Evolutionary conservation across 2,888 invertebrate species (phyloP).

Genomic region (Amblyjoppa proteus): DNA sequence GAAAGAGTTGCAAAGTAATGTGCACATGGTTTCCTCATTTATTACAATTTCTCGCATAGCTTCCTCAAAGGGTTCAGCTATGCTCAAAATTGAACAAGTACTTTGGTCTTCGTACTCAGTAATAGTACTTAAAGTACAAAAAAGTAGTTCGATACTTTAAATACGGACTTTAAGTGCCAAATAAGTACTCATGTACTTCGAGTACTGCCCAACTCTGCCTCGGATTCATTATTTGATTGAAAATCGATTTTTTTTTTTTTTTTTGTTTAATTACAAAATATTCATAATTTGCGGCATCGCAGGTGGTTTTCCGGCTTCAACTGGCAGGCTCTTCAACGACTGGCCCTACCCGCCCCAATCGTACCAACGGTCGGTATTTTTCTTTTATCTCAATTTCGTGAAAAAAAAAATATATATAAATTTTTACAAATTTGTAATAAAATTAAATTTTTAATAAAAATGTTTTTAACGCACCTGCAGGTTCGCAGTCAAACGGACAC

Average conservation of each 20-base stretch:
- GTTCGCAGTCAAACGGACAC: slow-evolving; percentile 90
- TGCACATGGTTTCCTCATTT: too few relatives aligned
- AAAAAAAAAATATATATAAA: background rate
- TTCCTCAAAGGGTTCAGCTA: too few relatives aligned
- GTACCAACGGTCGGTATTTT: slow-evolving; percentile 87
- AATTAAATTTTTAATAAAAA: background rate
- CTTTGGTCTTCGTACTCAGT: too few relatives aligned
- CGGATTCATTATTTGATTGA: background rate
- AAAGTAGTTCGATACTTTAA: too few relatives aligned
- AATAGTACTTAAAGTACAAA: too few relatives aligned
- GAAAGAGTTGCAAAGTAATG: too few relatives aligned
- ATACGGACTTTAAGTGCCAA: too few relatives aligned
- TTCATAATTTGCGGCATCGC: slow-evolving; percentile 71
- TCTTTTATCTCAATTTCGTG: background rate
- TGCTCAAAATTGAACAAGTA: too few relatives aligned
- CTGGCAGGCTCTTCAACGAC: slow-evolving; percentile 92
- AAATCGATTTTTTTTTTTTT: background rate
- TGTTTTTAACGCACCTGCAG: slow-evolving; percentile 79
- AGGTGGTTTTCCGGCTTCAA: slow-evolving; percentile 97
- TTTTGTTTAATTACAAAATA: background rate
- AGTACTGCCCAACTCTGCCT: too few relatives aligned
- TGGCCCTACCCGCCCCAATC: slow-evolving; percentile 90
- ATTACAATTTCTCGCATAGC: too few relatives aligned
- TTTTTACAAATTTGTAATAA: background rate
- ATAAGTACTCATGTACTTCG: too few relatives aligned